phyloP scores from a whole-genome alignment of 2,888 invertebrate species.

The Melitaea athalia region DNA sequence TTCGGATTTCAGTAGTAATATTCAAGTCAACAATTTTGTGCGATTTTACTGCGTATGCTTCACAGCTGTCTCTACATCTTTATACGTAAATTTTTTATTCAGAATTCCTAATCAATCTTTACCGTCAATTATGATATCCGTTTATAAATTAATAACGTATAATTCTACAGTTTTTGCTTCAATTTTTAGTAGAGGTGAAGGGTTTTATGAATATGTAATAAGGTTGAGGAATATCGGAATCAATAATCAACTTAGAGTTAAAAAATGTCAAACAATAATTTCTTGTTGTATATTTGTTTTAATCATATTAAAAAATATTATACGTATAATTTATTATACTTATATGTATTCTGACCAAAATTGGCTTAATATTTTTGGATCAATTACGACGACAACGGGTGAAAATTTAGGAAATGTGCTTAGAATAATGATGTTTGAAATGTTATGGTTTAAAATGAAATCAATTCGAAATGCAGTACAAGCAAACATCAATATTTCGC shows the following conservation, averaged over 20 bases:
- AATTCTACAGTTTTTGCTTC: not conserved
- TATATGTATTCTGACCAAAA: not conserved
- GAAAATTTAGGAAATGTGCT: slow-evolving; percentile 12
- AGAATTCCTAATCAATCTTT: not conserved
- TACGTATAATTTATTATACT: not conserved
- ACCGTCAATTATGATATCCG: not conserved
- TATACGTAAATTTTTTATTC: not conserved
- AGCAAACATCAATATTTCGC: slow-evolving; percentile 4
- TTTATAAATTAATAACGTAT: not conserved
- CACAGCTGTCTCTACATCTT: not conserved
- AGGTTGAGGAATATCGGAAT: not conserved
- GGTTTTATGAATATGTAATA: slow-evolving; percentile 1
- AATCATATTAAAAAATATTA: not conserved
- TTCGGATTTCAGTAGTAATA: not conserved
- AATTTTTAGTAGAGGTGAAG: slow-evolving; percentile 5
- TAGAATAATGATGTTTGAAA: slow-evolving; percentile 6
- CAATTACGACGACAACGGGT: not conserved
- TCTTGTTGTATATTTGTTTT: not conserved
- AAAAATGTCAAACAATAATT: not conserved
- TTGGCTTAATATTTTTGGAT: not conserved
- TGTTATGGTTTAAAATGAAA: slow-evolving; percentile 16
- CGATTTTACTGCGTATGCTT: not conserved
- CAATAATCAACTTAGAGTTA: not conserved
- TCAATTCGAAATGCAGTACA: slow-evolving; percentile 19
- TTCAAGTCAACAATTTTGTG: not conserved